Percentiles rank a stretch among this genome's conserved stretches.
Conservation (phyloP, 2,888 invertebrate genomes). For the Molanna angustata region DNA sequence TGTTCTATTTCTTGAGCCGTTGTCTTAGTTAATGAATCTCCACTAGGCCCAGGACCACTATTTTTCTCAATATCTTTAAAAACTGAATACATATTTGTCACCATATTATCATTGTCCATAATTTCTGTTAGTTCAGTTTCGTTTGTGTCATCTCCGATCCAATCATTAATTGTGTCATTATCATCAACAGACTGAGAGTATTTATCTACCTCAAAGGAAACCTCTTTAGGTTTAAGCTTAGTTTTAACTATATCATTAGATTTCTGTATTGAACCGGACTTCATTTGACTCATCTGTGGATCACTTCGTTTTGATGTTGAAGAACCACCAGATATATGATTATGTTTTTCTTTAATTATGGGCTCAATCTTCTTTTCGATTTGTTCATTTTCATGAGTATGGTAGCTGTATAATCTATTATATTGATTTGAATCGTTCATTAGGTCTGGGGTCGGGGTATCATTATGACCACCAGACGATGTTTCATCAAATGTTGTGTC, state of each 20-base stretch:
- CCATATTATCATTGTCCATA: conserved; percentile 41
- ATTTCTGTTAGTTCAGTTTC: conserved; percentile 20
- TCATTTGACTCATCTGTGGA: no score
- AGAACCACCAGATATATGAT: conserved; percentile 1
- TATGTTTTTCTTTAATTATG: conserved; percentile 18
- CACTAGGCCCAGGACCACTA: conserved; percentile 35
- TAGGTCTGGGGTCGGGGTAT: conserved; percentile 17
- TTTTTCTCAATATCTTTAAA: conserved; percentile 51
- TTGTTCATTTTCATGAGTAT: conserved; percentile 12
- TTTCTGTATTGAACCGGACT: no score
- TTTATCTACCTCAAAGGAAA: conserved; percentile 16
- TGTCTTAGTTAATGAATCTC: conserved; percentile 44
- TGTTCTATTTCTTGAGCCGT: conserved; percentile 34
- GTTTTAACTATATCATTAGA: conserved; percentile 3
- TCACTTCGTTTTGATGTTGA: no score
- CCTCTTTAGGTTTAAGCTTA: conserved; percentile 18
- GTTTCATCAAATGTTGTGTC: conserved; percentile 42
- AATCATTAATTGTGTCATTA: conserved; percentile 12
- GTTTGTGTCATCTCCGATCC: conserved; percentile 10
- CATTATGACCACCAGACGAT: conserved; percentile 23
- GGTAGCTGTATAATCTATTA: not conserved
- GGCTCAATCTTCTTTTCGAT: conserved; percentile 26
- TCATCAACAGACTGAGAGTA: conserved; percentile 5
- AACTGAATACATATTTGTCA: conserved; percentile 53
- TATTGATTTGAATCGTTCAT: conserved; percentile 5